Percentiles rank a stretch among this genome's conserved stretches.
Evolutionary conservation across 2,888 invertebrate genomes (phyloP).

Genomic region (Diachrysia chrysitis): DNA sequence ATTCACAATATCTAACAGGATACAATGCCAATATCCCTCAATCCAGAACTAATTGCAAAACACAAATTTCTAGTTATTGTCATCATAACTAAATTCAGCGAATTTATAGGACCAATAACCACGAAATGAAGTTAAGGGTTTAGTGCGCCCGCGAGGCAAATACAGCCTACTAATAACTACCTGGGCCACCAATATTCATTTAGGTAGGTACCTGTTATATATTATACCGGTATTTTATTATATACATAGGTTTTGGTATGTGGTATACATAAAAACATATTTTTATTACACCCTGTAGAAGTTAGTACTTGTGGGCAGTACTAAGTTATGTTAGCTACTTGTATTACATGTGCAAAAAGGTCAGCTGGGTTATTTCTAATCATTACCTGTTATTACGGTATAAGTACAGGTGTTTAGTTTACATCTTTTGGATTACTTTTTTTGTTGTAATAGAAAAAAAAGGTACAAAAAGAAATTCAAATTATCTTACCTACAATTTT

Average conservation of each 20-base stretch:
- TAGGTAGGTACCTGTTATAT: slow-evolving; percentile 11
- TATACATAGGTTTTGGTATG: slow-evolving; percentile 14
- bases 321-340: neutral
- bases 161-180: slow-evolving; percentile 29
- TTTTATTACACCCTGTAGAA: neutral
- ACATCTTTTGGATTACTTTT: too few species aligned
- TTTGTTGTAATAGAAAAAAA: too few species aligned
- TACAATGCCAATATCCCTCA: neutral
- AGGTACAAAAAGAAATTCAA: too few species aligned
- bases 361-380: neutral
- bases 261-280: neutral
- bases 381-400: too few species aligned
- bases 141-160: slow-evolving; percentile 19
- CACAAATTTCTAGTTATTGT: slow-evolving; percentile 10
- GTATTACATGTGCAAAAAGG: neutral
- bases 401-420: too few species aligned
- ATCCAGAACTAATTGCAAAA: slow-evolving; percentile 13
- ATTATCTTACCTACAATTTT: too few species aligned
- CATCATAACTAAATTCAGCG: slow-evolving; percentile 10
- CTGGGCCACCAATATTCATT: slow-evolving; percentile 29
- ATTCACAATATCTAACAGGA: neutral
- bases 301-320: neutral
- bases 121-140: slow-evolving; percentile 10
- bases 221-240: slow-evolving; percentile 18
- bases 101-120: slow-evolving; percentile 33